Evolutionary conservation across 2,888 invertebrate genomes (phyloP), one percentile per base, ranked within the genome.

Genomic region (Hirtodrosophila histrioides): DNA sequence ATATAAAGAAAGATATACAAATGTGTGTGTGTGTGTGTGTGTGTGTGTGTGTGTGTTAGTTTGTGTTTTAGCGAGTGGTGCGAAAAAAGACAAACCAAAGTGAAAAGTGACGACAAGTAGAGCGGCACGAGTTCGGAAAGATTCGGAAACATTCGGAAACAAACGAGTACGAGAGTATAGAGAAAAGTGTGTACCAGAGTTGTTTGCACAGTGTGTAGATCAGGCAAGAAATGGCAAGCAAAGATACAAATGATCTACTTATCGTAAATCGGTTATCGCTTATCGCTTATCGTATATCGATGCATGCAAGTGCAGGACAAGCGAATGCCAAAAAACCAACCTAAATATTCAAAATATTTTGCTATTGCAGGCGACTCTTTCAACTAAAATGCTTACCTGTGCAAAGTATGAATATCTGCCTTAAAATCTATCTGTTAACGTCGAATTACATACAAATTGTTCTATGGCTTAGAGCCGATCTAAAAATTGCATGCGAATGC

Each of bases 401-500:
- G 75, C 75, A 75, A 49, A 64, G 35, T 61, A 69, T 62, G 17
- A 36, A 36, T 45, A 17, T 39, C 64, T 69, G 69, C 50, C 73
- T 73, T 73, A 69, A 43, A 24, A 48, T 11, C 60, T 79, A 69
- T 41, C 55, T 70, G 64, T 44, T 33, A 54, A 68, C 57, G 29
- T 43, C 48, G 33, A 51, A 51, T 44, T 41, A 63, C 45, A 58
- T 44, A 62, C 37, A 53, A 37, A 61, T 27, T n/a, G n/a, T 27
- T 53, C 27, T 57, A 27, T 27, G 23, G 23, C 45, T 57, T 29
- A 33, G 17, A 50, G 31, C 49, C 44, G 46, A 49, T 44, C 62
- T 56, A 60, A 50, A 36, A 74, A 72, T 39, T 57, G 43, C 82
- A 83, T 83, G 84, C 83, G 53, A 63, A 77, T 84, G 84, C 81